Conservation (phyloP, 2,113 vertebrate genomes). For the Arothron firmamentum region DNA sequence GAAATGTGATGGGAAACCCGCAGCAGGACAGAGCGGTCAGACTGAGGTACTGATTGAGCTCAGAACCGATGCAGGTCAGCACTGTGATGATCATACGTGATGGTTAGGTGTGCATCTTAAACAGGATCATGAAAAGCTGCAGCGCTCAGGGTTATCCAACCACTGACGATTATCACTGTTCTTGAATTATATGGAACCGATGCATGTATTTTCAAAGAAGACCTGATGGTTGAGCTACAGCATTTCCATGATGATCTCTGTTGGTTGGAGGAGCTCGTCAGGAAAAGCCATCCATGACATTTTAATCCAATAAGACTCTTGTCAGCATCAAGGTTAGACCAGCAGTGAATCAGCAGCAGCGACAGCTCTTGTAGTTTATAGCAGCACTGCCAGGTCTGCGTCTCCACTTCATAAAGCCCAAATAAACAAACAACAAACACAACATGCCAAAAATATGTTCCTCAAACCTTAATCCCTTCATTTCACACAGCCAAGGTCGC, state of each 20-base stretch:
- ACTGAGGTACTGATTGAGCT: too few relatives aligned
- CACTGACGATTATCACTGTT: neutral
- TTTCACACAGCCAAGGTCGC: slow-evolving; percentile 55
- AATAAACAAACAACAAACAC: slow-evolving; percentile 12
- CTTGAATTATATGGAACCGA: slow-evolving; percentile 2
- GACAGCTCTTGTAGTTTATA: slow-evolving; percentile 10
- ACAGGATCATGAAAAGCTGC: neutral
- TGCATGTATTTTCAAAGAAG: neutral
- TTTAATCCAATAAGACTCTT: slow-evolving; percentile 26
- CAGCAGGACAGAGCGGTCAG: too few relatives aligned
- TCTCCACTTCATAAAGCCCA: slow-evolving; percentile 25
- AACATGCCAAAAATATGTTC: slow-evolving; percentile 50
- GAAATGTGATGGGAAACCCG: too few relatives aligned
- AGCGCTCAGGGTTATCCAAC: neutral
- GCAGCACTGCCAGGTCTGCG: slow-evolving; percentile 17
- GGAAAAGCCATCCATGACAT: slow-evolving; percentile 30
- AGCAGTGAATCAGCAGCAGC: slow-evolving; percentile 24
- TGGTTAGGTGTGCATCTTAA: too few relatives aligned
- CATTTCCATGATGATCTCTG: neutral
- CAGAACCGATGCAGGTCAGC: too few relatives aligned
- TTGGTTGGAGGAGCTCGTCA: slow-evolving; percentile 20
- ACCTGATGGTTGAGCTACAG: neutral
- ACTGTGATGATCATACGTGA: too few relatives aligned
- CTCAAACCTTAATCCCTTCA: slow-evolving; percentile 44
- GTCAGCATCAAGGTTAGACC: slow-evolving; percentile 47